phyloP scores from a whole-genome alignment of 2,113 vertebrate genomes.

The Tachysurus vachellii region DNA sequence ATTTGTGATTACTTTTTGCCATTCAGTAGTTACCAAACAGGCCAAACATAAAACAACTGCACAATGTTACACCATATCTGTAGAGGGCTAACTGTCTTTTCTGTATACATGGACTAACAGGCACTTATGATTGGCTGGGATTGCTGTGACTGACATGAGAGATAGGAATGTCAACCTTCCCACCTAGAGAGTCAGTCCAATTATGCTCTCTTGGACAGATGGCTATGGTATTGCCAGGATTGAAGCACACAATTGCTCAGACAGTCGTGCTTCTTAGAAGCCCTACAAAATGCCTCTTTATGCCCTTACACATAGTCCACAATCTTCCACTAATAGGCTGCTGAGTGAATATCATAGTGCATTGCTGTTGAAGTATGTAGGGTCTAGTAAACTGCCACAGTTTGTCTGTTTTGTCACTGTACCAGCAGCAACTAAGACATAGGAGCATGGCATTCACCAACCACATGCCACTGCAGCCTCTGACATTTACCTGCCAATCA shows the following conservation, averaged over 20 bases:
- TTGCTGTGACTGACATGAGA: constrained; percentile 14
- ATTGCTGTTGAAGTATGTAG: constrained; percentile 8
- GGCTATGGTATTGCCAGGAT: background rate
- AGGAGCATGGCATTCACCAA: constrained; percentile 36
- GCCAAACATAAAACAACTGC: background rate
- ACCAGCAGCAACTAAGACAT: constrained; percentile 33
- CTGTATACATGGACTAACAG: background rate
- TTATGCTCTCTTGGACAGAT: constrained; percentile 7
- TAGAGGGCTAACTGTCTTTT: background rate
- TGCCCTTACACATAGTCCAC: constrained; percentile 21
- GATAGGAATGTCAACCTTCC: constrained; percentile 6
- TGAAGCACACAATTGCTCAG: constrained; percentile 5
- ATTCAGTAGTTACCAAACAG: background rate
- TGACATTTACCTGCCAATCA: constrained; percentile 56
- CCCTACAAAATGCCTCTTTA: constrained; percentile 6
- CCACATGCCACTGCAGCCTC: constrained; percentile 42
- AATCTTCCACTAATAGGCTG: constrained; percentile 21
- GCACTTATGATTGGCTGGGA: background rate
- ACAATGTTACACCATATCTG: background rate
- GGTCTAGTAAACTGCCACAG: constrained; percentile 24
- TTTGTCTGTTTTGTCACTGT: constrained; percentile 48
- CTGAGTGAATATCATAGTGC: constrained; percentile 6
- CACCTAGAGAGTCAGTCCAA: background rate
- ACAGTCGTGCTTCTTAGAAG: constrained; percentile 6
- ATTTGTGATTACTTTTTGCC: background rate